Base-by-base conservation (phyloP, 2,113 vertebrate species). In the Puntigrus tetrazona region DNA sequence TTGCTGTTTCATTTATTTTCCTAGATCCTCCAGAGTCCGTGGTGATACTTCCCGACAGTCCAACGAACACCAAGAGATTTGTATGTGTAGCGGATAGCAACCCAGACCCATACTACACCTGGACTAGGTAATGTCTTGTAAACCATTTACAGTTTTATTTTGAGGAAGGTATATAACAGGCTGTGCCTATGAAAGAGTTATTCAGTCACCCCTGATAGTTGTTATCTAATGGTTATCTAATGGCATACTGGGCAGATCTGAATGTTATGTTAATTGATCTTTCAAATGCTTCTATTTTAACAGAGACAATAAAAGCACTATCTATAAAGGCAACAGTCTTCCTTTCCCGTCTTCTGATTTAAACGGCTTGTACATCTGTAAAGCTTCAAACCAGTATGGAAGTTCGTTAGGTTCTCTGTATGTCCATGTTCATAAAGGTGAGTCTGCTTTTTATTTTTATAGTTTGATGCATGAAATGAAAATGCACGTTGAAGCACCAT, bases 41-140 rank as follows among this genome's bases (percentile, higher is more conserved):
- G 4, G 78, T 20, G 0, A 82, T 93, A 11, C 27, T 38, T 27
- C 65, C 38, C 6, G n/a, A 0, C 0, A 16, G 27, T 29, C 5
- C 0, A 14, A 29, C 86, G 22, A 0, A 75, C 7, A 3, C 2
- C 3, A 8, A 41, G 29, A 47, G n/a, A 0, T 89, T 91, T 73
- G 22, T 65, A 2, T 94, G 92, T 83, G 9, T 25, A 7, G 27
- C 87, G 27, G 81, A 90, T 6, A 85, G 87, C 6, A 91, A 89
- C 5, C 92, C 92, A 27, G 10, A 20, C 0, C 83, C 86, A 43
- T 59, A 11, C 2, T 13, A 91, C 22, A 90, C 16, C 8, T 94
- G 93, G 93, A 90, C 4, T 31, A 94, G 92, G 93, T 93, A 59
- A 11, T 55, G 16, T 45, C 13, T 45, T 45, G 11, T 14, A 45